Conservation (phyloP, 2,113 vertebrate species). For the Bubo scandiacus region DNA sequence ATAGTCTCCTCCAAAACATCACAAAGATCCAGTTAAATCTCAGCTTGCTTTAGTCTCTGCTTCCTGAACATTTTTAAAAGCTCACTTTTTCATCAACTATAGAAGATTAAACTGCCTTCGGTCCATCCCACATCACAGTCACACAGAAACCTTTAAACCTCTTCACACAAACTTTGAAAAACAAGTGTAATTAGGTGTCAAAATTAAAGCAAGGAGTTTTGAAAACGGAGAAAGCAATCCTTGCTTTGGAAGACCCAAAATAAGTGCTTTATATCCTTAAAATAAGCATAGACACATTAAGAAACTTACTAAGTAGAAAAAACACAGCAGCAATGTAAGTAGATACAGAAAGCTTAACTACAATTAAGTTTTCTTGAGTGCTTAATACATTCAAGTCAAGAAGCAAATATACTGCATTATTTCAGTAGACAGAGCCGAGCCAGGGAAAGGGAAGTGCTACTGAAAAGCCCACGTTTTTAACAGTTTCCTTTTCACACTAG, state of each 20-base stretch:
- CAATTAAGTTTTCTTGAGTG: background rate
- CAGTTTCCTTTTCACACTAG: background rate
- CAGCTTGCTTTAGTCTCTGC: background rate
- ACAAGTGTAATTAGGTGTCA: background rate
- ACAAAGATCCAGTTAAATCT: background rate
- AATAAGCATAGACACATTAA: background rate
- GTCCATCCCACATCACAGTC: background rate
- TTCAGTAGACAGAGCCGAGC: background rate
- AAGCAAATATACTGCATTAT: background rate
- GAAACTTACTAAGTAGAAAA: background rate
- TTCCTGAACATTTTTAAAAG: background rate
- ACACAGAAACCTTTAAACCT: background rate
- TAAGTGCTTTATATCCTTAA: background rate
- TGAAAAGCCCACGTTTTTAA: background rate
- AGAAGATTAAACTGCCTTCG: background rate
- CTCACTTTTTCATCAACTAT: background rate
- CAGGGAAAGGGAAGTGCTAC: background rate
- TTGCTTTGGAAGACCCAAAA: background rate
- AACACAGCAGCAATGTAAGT: accelerated
- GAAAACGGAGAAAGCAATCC: background rate
- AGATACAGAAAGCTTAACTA: background rate
- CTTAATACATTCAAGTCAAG: background rate
- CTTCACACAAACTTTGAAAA: background rate
- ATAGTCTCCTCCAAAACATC: background rate
- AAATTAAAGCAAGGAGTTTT: background rate